A percentile compares a stretch with the other conserved stretches of the same genome.
Conservation (phyloP, 2,888 invertebrate genomes). For the Xestia sexstrigata region DNA sequence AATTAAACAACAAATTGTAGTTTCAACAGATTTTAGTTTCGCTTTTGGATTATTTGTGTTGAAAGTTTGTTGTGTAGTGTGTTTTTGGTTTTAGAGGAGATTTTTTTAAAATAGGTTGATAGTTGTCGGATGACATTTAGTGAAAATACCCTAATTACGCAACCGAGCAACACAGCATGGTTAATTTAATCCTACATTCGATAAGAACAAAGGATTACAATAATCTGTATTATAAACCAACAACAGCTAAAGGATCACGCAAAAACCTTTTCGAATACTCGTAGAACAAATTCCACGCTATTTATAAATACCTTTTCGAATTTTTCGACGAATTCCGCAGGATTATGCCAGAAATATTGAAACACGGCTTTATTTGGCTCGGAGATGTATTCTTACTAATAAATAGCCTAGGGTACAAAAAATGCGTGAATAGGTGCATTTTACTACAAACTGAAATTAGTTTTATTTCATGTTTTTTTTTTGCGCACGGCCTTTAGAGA, state of each 20-base stretch:
- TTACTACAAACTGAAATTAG: background rate
- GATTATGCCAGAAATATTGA: constrained; percentile 6
- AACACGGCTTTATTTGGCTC: constrained; percentile 3
- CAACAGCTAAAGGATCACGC: constrained; percentile 1
- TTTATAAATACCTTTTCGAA: constrained; percentile 27
- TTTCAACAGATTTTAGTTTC: constrained; percentile 50
- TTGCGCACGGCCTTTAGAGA: too few species aligned
- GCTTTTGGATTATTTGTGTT: constrained; percentile 29
- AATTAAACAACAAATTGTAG: constrained; percentile 43
- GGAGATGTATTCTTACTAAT: background rate
- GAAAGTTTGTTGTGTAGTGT: constrained; percentile 14
- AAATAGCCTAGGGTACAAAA: background rate
- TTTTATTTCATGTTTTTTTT: too few species aligned
- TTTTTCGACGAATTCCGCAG: background rate
- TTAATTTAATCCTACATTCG: too few species aligned
- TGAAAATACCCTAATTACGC: background rate
- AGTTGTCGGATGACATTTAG: background rate
- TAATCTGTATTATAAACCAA: background rate
- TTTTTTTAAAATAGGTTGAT: background rate
- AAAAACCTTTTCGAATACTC: constrained; percentile 9
- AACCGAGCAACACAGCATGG: background rate
- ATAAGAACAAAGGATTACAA: background rate
- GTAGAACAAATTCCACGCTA: constrained; percentile 8
- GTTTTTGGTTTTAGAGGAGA: background rate
- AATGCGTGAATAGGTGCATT: background rate